Conservation (phyloP, 2,797 vertebrate species). For the Pampus argenteus region DNA sequence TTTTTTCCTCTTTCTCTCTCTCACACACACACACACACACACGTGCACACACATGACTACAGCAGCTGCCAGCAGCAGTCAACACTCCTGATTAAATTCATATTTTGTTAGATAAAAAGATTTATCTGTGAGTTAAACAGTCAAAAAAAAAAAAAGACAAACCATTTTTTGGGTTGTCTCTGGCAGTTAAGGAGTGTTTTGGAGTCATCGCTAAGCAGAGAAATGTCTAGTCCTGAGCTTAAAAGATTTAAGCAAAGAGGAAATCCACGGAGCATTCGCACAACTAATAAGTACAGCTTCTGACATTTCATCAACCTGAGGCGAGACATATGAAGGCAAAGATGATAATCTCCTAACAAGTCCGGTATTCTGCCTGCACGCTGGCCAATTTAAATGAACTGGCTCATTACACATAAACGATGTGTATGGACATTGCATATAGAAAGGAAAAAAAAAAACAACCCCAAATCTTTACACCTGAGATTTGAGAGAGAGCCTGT, state of each 20-base stretch:
- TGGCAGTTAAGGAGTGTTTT: slow-evolving; percentile 25
- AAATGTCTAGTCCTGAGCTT: slow-evolving; percentile 52
- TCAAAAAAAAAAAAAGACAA: background rate
- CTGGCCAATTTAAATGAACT: slow-evolving; percentile 54
- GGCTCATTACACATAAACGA: slow-evolving; percentile 60
- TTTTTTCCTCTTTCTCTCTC: background rate
- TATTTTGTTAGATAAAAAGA: slow-evolving; percentile 14
- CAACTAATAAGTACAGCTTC: slow-evolving; percentile 58
- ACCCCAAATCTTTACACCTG: slow-evolving; percentile 59
- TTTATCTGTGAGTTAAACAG: slow-evolving; percentile 2
- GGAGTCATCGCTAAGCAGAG: slow-evolving; percentile 24
- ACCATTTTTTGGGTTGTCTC: slow-evolving; percentile 1
- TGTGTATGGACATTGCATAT: slow-evolving; percentile 17
- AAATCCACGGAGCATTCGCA: slow-evolving; percentile 50
- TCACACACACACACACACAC: slow-evolving; percentile 24
- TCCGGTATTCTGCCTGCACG: slow-evolving; percentile 28
- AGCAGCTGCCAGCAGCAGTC: slow-evolving; percentile 18
- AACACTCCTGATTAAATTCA: slow-evolving; percentile 40
- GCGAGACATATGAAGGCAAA: slow-evolving; percentile 60
- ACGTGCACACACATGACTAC: slow-evolving; percentile 19
- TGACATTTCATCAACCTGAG: slow-evolving; percentile 73
- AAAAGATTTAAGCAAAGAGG: slow-evolving; percentile 36
- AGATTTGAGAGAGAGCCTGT: slow-evolving; percentile 36
- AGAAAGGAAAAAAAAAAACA: too few relatives aligned
- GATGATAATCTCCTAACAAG: slow-evolving; percentile 49